phyloP scores from a whole-genome alignment of 2,113 vertebrate genomes.

The Tyrannus savana region DNA sequence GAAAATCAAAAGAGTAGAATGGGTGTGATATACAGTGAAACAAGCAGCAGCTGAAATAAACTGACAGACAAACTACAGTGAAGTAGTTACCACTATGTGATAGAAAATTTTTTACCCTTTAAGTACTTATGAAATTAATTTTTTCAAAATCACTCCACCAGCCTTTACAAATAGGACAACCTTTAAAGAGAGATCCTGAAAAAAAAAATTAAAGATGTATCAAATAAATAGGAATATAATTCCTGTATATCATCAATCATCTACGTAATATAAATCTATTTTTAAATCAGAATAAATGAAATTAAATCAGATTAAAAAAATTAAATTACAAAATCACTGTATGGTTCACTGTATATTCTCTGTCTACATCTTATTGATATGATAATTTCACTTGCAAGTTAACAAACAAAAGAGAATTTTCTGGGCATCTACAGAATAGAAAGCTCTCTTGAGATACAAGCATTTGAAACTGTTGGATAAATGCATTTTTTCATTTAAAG shows the following conservation, averaged over 20 bases:
- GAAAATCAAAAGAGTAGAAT: neutral
- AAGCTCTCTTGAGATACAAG: neutral
- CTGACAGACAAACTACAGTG: neutral
- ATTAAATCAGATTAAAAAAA: neutral
- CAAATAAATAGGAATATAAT: neutral
- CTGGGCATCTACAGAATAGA: neutral
- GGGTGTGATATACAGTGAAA: neutral
- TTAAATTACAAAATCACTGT: neutral
- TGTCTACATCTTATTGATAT: neutral
- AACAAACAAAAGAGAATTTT: neutral
- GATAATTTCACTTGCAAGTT: neutral
- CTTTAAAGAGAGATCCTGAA: neutral
- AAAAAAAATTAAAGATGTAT: neutral
- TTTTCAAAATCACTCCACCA: neutral
- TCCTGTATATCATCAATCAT: neutral
- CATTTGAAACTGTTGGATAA: neutral
- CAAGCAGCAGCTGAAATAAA: neutral
- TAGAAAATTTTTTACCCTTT: neutral
- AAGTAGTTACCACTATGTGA: neutral
- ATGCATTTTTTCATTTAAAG: neutral
- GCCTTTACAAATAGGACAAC: neutral
- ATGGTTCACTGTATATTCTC: neutral
- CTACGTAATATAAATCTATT: neutral
- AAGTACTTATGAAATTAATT: neutral
- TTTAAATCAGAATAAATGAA: neutral